Conservation (phyloP, 2,888 invertebrate genomes). For the Himalopsyche japonica region DNA sequence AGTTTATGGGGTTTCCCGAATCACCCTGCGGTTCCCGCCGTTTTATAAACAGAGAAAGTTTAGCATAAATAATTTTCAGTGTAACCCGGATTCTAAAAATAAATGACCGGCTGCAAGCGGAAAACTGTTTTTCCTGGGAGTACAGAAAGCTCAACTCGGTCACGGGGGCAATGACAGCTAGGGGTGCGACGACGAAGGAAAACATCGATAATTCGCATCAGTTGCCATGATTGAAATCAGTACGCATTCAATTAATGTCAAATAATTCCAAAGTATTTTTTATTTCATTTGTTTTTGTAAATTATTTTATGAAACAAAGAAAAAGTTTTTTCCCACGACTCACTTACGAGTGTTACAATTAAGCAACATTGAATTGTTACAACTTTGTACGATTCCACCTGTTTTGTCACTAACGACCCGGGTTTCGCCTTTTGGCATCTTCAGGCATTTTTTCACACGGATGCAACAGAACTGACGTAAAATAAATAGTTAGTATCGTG, state of each 20-base stretch:
- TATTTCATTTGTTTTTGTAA: too few relatives aligned
- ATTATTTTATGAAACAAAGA: too few relatives aligned
- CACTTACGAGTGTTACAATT: too few relatives aligned
- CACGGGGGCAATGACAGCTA: slow-evolving; percentile 37
- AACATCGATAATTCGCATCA: neutral
- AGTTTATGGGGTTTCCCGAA: neutral
- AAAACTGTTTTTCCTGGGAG: slow-evolving; percentile 13
- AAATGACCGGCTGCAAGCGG: slow-evolving; percentile 1
- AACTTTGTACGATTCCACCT: too few relatives aligned
- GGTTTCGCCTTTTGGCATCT: too few relatives aligned
- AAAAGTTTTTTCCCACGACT: too few relatives aligned
- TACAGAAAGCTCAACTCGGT: slow-evolving; percentile 29
- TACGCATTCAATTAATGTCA: neutral
- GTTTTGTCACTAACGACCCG: too few relatives aligned
- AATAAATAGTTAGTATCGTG: too few relatives aligned
- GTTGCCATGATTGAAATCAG: neutral
- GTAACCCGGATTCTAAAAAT: slow-evolving; percentile 38
- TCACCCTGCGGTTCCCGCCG: slow-evolving; percentile 1
- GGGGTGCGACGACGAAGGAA: neutral
- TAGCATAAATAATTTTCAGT: slow-evolving; percentile 33
- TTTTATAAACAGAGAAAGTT: slow-evolving; percentile 29
- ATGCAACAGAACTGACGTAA: too few relatives aligned
- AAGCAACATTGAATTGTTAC: too few relatives aligned
- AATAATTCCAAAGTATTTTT: too few relatives aligned
- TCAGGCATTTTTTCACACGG: too few relatives aligned